Evolutionary conservation across 2,113 vertebrate species (phyloP).

Genomic region (Artemisiospiza belli): DNA sequence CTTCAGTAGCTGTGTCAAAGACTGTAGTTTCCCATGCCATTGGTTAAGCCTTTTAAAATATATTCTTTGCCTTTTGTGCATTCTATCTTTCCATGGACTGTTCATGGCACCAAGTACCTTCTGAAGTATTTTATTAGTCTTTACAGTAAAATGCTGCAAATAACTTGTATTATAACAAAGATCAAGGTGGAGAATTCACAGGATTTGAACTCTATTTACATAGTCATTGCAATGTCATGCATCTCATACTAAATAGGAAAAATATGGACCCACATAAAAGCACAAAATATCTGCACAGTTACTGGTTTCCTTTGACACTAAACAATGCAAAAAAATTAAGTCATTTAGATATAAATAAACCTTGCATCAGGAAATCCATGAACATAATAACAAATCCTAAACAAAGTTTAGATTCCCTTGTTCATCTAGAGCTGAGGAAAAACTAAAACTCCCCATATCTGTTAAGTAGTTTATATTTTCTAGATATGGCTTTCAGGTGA

Average conservation of each 20-base stretch:
- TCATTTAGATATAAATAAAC: not conserved
- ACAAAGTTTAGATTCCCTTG: not conserved
- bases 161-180: not conserved
- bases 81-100: not conserved
- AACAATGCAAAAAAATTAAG: not conserved
- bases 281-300: not conserved
- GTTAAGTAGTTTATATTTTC: not conserved
- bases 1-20: not conserved
- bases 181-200: not conserved
- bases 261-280: not conserved
- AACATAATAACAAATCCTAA: not conserved
- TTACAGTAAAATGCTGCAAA: not conserved
- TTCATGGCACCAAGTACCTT: not conserved
- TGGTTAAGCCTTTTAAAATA: not conserved
- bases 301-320: not conserved
- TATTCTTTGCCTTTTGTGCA: not conserved
- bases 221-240: not conserved
- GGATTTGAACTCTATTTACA: not conserved
- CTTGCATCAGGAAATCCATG: not conserved
- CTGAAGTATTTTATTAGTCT: not conserved
- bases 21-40: not conserved
- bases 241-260: not conserved
- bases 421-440: not conserved
- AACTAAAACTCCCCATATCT: not conserved
- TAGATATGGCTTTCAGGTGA: not conserved